Conservation (phyloP, 2,797 vertebrate genomes). For the Crenichthys baileyi region DNA sequence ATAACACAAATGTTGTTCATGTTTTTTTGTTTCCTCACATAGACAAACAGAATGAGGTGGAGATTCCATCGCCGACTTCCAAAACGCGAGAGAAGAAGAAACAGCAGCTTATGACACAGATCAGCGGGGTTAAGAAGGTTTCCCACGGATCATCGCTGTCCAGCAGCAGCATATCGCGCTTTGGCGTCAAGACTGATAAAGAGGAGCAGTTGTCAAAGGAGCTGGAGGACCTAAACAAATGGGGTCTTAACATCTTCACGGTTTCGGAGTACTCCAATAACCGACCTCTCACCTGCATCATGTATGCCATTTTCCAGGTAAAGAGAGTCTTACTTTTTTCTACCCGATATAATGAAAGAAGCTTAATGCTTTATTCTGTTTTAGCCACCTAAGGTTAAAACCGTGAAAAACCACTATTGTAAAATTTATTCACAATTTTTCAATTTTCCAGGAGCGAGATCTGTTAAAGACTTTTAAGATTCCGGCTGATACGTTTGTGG, state of each 20-base stretch:
- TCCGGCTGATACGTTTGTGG: conserved; percentile 92
- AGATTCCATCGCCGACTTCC: conserved; percentile 95
- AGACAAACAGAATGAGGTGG: conserved; percentile 99
- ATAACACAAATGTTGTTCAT: background rate
- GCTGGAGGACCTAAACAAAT: conserved; percentile 97
- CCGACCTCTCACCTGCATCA: conserved; percentile 96
- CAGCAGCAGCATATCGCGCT: conserved; percentile 92
- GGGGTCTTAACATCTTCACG: conserved; percentile 98
- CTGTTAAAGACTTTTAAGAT: conserved; percentile 96
- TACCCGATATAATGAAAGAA: background rate
- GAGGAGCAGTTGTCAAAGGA: conserved; percentile 97
- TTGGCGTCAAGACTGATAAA: conserved; percentile 94
- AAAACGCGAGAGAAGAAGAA: conserved; percentile 98
- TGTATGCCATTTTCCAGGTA: conserved; percentile 99
- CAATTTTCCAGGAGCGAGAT: conserved; percentile 87
- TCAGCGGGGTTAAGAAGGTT: conserved; percentile 96
- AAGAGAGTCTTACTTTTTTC: conserved; percentile 26
- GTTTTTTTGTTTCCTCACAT: conserved; percentile 4
- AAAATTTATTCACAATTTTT: background rate
- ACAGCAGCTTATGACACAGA: conserved; percentile 98
- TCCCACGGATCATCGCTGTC: conserved; percentile 93
- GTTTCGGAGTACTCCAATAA: conserved; percentile 93
- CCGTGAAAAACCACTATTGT: too few species aligned
- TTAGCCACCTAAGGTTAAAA: too few species aligned
- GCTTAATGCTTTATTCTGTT: background rate